Base-by-base conservation (phyloP, 2,113 vertebrate genomes). In the Gymnocephalus cernua region DNA sequence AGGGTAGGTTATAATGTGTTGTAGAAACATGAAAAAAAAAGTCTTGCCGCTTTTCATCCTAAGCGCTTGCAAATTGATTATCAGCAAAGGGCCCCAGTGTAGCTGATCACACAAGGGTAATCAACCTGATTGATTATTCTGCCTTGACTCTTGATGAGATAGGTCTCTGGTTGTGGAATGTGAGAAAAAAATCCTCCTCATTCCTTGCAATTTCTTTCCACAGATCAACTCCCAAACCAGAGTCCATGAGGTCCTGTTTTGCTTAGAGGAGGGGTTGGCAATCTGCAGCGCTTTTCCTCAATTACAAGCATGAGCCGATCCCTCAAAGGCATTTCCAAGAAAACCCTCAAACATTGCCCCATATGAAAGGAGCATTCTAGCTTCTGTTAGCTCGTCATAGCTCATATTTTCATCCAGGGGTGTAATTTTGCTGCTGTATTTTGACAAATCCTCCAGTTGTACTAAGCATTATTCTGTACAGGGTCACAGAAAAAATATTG, bases 241-340 rank as follows among this genome's bases (percentile, higher is more conserved):
- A 90, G 86, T 90, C 90, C 84, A 86, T 13, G 27, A 86, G 83
- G 77, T 91, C 80, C 48, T 50, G 27, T 76, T 86, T 88, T 73
- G 58, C 67, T 76, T 44, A 32, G 53, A 65, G 86, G 76, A 82
- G 79, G 74, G 59, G 27, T 71, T 91, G 81, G 77, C 82, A 87
- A 50, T 90, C 80, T 54, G 58, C 62, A 70, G 67, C 29, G n/a
- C 71, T 79, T 84, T 80, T 88, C 77, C 83, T 89, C 74, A 84
- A 88, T 91, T 88, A 89, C 86, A 90, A 83, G 74, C 72, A 72
- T 74, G 61, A 88, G 82, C 67, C 58, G 70, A 74, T 77, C 76
- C 87, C 81, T 89, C 77, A 87, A 82, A 88, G 58, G 48, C 84
- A 64, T 86, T 88, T 88, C 85, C 85, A 91, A 71, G 84, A 87